Conservation (phyloP, 2,113 vertebrate genomes). For the Planiliza haematocheilus region DNA sequence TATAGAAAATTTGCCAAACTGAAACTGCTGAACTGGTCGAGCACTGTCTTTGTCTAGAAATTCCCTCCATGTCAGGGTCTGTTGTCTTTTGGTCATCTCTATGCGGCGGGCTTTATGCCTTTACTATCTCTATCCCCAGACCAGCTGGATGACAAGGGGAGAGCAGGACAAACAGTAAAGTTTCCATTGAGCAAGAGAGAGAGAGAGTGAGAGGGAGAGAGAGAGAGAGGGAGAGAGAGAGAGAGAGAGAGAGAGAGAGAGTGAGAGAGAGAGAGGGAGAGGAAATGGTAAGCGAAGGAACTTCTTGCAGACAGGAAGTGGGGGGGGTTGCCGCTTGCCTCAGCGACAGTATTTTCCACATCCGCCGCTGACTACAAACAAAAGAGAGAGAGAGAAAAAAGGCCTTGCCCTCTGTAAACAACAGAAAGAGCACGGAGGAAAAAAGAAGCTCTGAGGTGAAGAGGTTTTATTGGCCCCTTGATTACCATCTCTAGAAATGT, state of each 20-base stretch:
- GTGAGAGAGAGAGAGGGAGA: conserved; percentile 63
- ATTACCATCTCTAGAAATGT: not conserved
- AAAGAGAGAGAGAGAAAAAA: conserved; percentile 64
- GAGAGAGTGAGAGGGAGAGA: conserved; percentile 57
- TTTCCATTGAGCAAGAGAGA: conserved; percentile 75
- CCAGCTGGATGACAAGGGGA: conserved; percentile 55
- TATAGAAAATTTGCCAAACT: no score
- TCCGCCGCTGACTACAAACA: conserved; percentile 82
- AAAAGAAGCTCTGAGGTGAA: conserved; percentile 15
- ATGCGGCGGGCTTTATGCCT: conserved; percentile 4
- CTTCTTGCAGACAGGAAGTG: conserved; percentile 89
- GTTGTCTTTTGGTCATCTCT: conserved; percentile 6
- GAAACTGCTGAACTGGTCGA: no score
- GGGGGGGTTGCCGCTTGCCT: conserved; percentile 79
- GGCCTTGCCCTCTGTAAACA: conserved; percentile 68
- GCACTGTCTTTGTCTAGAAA: not conserved
- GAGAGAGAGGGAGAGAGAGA: conserved; percentile 58
- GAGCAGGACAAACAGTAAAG: conserved; percentile 63
- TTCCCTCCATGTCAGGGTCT: not conserved
- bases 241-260: conserved; percentile 52
- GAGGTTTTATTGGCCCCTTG: conserved; percentile 16
- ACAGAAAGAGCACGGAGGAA: conserved; percentile 28
- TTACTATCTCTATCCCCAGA: conserved; percentile 60
- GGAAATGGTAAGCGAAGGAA: conserved; percentile 90
- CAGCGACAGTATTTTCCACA: conserved; percentile 86